Conservation (phyloP, 1,140 invertebrate species). For the Drusus annulatus region DNA sequence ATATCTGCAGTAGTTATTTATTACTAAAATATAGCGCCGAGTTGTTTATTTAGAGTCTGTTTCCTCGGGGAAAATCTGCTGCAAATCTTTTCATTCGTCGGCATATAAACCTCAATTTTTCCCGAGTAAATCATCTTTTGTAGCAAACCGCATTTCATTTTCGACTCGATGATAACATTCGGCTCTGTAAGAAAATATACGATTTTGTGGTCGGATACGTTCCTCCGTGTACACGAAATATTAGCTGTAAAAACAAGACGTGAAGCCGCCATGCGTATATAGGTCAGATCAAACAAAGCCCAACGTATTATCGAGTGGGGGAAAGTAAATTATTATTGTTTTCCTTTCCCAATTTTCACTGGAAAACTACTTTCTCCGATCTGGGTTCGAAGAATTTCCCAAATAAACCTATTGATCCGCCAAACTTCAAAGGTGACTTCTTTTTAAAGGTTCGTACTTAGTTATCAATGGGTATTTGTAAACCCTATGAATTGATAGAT, state of each 20-base stretch:
- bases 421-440: too few relatives aligned
- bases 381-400: too few relatives aligned
- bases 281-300: slow-evolving; percentile 2
- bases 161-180: too few relatives aligned
- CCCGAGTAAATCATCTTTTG: not conserved
- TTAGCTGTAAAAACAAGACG: slow-evolving; percentile 8
- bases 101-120: slow-evolving; percentile 26
- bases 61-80: not conserved
- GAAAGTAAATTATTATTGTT: too few relatives aligned
- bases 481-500: too few relatives aligned
- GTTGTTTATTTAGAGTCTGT: not conserved
- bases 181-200: not conserved
- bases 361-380: too few relatives aligned
- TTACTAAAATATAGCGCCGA: not conserved
- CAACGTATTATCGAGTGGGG: not conserved
- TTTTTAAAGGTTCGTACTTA: too few relatives aligned
- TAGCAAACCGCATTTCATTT: too few relatives aligned
- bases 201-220: not conserved
- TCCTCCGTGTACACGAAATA: not conserved
- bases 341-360: too few relatives aligned
- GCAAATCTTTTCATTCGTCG: slow-evolving; percentile 29
- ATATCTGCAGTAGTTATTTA: slow-evolving; percentile 10
- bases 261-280: not conserved
- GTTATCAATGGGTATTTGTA: too few relatives aligned
- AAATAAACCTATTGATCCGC: too few relatives aligned